Conservation (phyloP, 37 sponge, comb jelly and placozoan genomes). For the Dysidea cf. avara region DNA sequence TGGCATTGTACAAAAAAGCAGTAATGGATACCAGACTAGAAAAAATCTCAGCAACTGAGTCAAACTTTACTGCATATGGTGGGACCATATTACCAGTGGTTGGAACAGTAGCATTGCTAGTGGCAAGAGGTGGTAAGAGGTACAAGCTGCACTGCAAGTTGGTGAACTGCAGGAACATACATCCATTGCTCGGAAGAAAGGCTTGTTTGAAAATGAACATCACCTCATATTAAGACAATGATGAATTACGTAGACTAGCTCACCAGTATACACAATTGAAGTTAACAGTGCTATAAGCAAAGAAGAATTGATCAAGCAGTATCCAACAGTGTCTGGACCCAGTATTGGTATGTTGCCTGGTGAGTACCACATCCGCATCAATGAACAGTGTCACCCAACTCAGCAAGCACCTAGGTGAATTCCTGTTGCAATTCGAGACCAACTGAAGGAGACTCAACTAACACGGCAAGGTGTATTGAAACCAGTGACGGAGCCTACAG, state of each 20-base stretch:
- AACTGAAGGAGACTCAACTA: slow-evolving; percentile 23
- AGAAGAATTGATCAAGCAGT: slow-evolving; percentile 14
- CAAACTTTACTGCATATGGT: slow-evolving; percentile 25
- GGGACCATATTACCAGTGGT: slow-evolving; percentile 26
- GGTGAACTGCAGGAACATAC: slow-evolving; percentile 3
- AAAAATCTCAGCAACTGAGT: neutral
- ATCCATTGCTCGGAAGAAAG: slow-evolving; percentile 36
- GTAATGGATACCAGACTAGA: slow-evolving; percentile 1
- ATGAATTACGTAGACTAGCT: slow-evolving; percentile 1
- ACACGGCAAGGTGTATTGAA: slow-evolving; percentile 7
- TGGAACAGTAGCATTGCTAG: slow-evolving; percentile 18
- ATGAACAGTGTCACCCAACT: slow-evolving; percentile 11
- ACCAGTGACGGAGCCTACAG: slow-evolving; percentile 43
- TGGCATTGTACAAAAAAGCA: slow-evolving; percentile 25
- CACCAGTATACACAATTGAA: slow-evolving; percentile 1
- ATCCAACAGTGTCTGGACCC: slow-evolving; percentile 7
- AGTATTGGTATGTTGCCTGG: slow-evolving; percentile 9
- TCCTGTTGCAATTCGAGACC: slow-evolving; percentile 37
- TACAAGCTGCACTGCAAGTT: slow-evolving; percentile 28
- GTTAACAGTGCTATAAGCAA: neutral
- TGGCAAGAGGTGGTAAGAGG: neutral
- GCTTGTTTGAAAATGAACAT: slow-evolving; percentile 28
- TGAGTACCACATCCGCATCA: slow-evolving; percentile 40
- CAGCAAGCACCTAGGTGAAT: slow-evolving; percentile 41
- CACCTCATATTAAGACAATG: slow-evolving; percentile 32